phyloP scores from a whole-genome alignment of 2,797 vertebrate species.

The Triplophysa bombifrons region DNA sequence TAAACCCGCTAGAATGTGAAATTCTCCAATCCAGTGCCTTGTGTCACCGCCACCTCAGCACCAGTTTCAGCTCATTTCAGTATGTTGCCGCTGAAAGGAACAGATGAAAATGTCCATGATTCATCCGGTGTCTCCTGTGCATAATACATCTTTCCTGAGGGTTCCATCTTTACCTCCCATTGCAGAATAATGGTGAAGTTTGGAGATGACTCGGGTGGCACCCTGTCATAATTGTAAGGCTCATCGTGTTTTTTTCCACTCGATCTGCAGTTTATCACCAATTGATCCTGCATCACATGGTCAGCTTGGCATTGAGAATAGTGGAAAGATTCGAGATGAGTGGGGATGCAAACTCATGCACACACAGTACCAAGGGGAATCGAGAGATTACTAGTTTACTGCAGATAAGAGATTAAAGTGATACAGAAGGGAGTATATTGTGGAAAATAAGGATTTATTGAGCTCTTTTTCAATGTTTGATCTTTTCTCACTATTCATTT shows the following conservation, averaged over 20 bases:
- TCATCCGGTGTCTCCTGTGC: constrained; percentile 1
- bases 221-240: constrained; percentile 19
- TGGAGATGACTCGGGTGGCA: constrained; percentile 23
- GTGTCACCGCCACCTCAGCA: background rate
- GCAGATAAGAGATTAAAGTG: background rate
- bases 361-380: background rate
- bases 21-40: constrained; percentile 2
- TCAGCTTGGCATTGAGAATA: constrained; percentile 15
- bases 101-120: constrained; percentile 2
- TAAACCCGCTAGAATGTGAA: constrained; percentile 17
- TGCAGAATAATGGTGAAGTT: constrained; percentile 37
- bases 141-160: background rate
- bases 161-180: constrained; percentile 17
- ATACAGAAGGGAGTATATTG: background rate
- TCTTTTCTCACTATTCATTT: constrained; percentile 46
- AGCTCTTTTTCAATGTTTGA: background rate
- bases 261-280: constrained; percentile 37
- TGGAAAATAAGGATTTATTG: background rate
- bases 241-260: constrained; percentile 31
- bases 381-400: background rate
- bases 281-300: constrained; percentile 31
- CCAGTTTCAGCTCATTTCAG: background rate
- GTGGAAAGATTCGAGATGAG: constrained; percentile 31
- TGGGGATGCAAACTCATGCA: background rate
- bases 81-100: background rate